These are phyloP conservation scores for Oryzaephilus surinamensis DNA, from an alignment of 1,140 invertebrate species.

Conservation along the genomic window DNA sequence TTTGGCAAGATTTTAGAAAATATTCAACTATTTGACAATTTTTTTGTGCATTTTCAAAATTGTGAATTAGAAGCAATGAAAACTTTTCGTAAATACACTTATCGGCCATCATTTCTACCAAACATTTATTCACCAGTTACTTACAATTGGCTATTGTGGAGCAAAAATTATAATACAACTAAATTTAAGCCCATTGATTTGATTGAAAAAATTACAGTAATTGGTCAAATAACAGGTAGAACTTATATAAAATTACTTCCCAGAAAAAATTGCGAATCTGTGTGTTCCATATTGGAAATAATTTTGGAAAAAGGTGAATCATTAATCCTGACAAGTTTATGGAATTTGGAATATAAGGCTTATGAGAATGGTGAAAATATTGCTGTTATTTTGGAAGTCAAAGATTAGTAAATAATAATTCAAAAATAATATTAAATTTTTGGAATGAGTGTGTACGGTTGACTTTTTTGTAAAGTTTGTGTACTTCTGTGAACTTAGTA, in stretches of 20 bases:
- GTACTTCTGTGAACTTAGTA: too few relatives aligned
- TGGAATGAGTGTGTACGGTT: too few relatives aligned
- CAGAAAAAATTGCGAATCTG: constrained; percentile 54
- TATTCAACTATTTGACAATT: constrained; percentile 41
- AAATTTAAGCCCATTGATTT: constrained; percentile 64
- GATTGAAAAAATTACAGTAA: constrained; percentile 54
- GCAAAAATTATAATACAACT: constrained; percentile 60
- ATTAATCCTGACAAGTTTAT: constrained; percentile 60
- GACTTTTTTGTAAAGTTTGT: too few relatives aligned
- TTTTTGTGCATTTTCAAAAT: constrained; percentile 80
- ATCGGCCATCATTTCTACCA: constrained; percentile 64
- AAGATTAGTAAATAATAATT: too few relatives aligned
- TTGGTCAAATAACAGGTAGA: constrained; percentile 62
- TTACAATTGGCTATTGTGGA: constrained; percentile 72
- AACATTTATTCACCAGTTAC: constrained; percentile 62
- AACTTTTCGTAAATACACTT: constrained; percentile 45
- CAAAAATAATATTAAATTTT: too few relatives aligned
- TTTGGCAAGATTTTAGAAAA: constrained; percentile 15
- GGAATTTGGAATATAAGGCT: constrained; percentile 67
- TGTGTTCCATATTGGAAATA: constrained; percentile 54
- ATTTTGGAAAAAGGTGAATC: constrained; percentile 58
- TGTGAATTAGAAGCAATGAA: constrained; percentile 63
- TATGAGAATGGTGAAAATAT: constrained; percentile 57
- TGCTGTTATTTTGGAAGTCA: constrained; percentile 63
- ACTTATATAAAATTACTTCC: constrained; percentile 54